A percentile compares a stretch with the other conserved stretches of the same genome.
phyloP scores from a whole-genome alignment of 2,888 invertebrate species.

The Rhodophaea formosa region DNA sequence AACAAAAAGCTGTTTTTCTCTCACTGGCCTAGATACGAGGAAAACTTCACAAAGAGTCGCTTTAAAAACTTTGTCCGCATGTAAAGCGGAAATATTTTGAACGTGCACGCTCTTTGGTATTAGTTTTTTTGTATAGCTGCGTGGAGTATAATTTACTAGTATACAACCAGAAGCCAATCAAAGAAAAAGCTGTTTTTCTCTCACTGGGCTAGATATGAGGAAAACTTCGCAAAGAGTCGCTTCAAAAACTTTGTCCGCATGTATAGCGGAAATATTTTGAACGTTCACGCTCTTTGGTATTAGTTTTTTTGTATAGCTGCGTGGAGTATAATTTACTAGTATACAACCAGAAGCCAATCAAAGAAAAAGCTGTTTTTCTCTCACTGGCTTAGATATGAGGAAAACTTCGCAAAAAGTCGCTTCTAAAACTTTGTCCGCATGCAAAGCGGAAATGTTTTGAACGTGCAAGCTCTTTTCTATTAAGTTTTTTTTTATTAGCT shows the following conservation, averaged over 20 bases:
- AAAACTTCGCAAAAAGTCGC: constrained; percentile 2
- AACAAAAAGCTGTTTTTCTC: neutral
- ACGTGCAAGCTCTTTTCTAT: constrained; percentile 1
- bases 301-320: neutral
- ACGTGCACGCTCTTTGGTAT: constrained; percentile 1
- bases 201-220: neutral
- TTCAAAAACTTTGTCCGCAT: neutral
- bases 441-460: constrained; percentile 10
- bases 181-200: neutral
- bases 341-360: no score
- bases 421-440: neutral
- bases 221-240: constrained; percentile 4
- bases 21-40: neutral
- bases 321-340: no score
- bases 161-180: no score
- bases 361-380: neutral
- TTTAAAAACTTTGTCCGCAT: neutral
- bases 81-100: constrained; percentile 7
- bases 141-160: no score
- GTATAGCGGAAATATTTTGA: constrained; percentile 6
- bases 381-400: neutral
- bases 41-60: constrained; percentile 3
- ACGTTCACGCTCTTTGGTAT: constrained; percentile 1
- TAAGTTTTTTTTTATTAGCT: neutral
- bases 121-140: neutral